phyloP scores from a whole-genome alignment of 2,113 vertebrate species.

The Xenus cinereus region DNA sequence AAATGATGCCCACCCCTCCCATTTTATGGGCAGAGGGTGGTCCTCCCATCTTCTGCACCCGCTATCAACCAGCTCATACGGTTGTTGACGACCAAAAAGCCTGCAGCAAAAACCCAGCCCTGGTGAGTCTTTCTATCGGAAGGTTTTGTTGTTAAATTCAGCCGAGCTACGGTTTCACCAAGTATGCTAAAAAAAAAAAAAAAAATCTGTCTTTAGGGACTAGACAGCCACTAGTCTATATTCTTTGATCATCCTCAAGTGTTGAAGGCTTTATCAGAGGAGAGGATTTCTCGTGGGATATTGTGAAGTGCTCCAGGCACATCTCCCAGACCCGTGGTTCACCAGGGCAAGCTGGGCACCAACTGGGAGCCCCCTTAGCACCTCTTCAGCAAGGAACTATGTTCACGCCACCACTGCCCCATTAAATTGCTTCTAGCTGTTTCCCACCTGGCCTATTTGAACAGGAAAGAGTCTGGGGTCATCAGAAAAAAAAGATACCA shows the following conservation, averaged over 20 bases:
- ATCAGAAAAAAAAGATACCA: not conserved
- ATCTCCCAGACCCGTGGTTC: not conserved
- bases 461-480: too few relatives aligned
- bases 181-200: not conserved
- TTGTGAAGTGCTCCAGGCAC: not conserved
- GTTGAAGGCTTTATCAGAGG: not conserved
- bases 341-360: not conserved
- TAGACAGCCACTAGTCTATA: fast-evolving
- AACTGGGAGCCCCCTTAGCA: not conserved
- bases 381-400: not conserved
- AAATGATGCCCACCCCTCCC: not conserved
- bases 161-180: not conserved
- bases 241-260: not conserved
- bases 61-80: fast-evolving
- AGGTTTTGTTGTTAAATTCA: not conserved
- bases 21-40: not conserved
- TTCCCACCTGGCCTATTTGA: not conserved
- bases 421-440: not conserved
- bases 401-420: not conserved
- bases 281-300: not conserved
- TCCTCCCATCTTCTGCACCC: not conserved
- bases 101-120: not conserved
- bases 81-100: not conserved
- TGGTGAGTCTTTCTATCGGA: not conserved
- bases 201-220: too few relatives aligned